Percentiles rank a stretch among this genome's conserved stretches.
Evolutionary conservation across 2,888 invertebrate genomes (phyloP).

Genomic region (Dastarcus helophoroides): DNA sequence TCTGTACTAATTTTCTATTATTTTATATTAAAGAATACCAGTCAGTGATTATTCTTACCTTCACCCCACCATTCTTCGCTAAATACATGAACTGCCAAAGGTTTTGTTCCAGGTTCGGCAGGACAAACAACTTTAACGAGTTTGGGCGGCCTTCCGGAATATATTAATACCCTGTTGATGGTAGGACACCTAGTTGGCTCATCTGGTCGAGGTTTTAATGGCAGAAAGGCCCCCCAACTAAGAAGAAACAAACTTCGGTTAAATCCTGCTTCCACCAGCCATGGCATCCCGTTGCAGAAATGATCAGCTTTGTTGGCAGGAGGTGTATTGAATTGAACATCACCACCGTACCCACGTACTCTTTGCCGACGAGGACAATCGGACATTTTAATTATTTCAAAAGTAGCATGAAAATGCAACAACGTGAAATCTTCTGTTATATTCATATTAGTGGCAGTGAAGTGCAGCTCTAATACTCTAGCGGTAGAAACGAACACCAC

Average conservation of each 20-base stretch:
- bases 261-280: conserved; percentile 67
- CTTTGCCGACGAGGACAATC: conserved; percentile 55
- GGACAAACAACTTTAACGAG: conserved; percentile 62
- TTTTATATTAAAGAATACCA: conserved; percentile 17
- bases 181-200: conserved; percentile 63
- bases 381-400: conserved; percentile 51
- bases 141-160: conserved; percentile 59
- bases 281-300: conserved; percentile 65
- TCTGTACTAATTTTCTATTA: too few species aligned
- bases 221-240: conserved; percentile 71
- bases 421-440: conserved; percentile 73
- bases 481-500: conserved; percentile 54
- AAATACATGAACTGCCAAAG: conserved; percentile 63
- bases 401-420: conserved; percentile 64
- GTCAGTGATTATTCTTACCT: too few species aligned
- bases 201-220: conserved; percentile 47
- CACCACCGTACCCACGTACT: conserved; percentile 53
- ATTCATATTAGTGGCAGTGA: conserved; percentile 60
- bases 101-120: conserved; percentile 51
- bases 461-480: conserved; percentile 61
- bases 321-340: conserved; percentile 52
- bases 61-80: conserved; percentile 64
- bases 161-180: conserved; percentile 66
- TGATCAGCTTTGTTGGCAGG: conserved; percentile 48
- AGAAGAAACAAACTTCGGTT: conserved; percentile 71